Evolutionary conservation across 2,888 invertebrate species (phyloP).

Genomic region (Operophtera brumata): DNA sequence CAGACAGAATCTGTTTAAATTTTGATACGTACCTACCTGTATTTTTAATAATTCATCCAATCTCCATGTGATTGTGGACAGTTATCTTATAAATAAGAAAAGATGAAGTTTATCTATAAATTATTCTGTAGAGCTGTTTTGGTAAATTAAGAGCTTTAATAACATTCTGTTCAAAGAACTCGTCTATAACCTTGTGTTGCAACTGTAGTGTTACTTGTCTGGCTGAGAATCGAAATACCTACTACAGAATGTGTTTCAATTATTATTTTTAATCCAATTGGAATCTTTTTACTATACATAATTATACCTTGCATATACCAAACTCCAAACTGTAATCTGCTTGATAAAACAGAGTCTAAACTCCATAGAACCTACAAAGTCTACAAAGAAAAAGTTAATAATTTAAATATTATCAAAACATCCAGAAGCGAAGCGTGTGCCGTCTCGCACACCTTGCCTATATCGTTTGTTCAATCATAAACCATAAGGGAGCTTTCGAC

Average conservation of each 20-base stretch:
- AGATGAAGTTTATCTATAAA: background rate
- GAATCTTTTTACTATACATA: conserved; percentile 10
- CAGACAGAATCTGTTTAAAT: conserved; percentile 14
- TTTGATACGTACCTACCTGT: conserved; percentile 17
- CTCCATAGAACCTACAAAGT: conserved; percentile 12
- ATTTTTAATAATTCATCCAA: conserved; percentile 6
- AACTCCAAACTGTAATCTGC: background rate
- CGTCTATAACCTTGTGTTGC: background rate
- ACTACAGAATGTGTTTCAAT: background rate
- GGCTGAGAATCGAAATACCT: background rate
- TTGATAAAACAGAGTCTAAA: conserved; percentile 1
- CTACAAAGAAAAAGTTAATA: conserved; percentile 39
- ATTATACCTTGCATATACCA: too few relatives aligned
- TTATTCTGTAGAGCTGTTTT: background rate
- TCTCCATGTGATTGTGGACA: background rate
- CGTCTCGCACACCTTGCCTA: conserved; percentile 70
- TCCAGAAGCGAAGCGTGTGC: conserved; percentile 53
- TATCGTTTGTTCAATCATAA: conserved; percentile 75
- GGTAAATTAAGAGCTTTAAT: background rate
- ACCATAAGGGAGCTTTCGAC: conserved; percentile 68
- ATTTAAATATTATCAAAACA: conserved; percentile 49
- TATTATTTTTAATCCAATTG: conserved; percentile 1
- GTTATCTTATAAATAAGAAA: background rate
- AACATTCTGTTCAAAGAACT: background rate
- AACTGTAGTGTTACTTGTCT: background rate